These are phyloP conservation scores for Drosophila busckii DNA, from an alignment of 1,140 invertebrate species.

Conservation along the genomic window DNA sequence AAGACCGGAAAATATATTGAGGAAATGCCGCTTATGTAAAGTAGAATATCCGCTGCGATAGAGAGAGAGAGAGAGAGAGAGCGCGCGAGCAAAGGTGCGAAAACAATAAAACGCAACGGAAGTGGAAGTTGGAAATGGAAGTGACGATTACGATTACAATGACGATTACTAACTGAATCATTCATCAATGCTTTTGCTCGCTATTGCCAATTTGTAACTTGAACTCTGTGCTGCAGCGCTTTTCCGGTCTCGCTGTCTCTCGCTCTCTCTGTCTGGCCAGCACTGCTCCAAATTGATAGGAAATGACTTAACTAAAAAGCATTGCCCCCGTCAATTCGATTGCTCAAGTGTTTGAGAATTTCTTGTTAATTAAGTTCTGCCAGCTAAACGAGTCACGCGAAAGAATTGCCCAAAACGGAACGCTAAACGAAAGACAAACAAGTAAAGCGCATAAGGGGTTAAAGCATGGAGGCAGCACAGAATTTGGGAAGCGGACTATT, in stretches of 20 bases:
- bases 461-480: not conserved
- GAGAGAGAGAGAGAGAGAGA: not conserved
- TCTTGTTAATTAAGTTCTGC: conserved; percentile 23
- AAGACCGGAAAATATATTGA: conserved; percentile 57
- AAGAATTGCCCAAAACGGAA: conserved; percentile 8
- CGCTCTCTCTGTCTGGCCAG: conserved; percentile 3
- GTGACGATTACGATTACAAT: conserved; percentile 31
- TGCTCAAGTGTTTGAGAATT: conserved; percentile 31
- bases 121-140: conserved; percentile 41
- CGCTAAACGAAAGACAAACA: conserved; percentile 18
- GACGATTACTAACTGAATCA: conserved; percentile 1
- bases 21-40: conserved; percentile 73
- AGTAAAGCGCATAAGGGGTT: not conserved
- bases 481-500: conserved; percentile 13
- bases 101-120: conserved; percentile 67
- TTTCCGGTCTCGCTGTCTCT: conserved; percentile 38
- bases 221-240: conserved; percentile 35
- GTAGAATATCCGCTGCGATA: conserved; percentile 64
- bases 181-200: conserved; percentile 29
- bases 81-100: conserved; percentile 56
- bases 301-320: conserved; percentile 66
- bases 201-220: conserved; percentile 64
- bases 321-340: conserved; percentile 7
- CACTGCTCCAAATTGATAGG: conserved; percentile 51
- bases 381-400: not conserved